Evolutionary conservation across 2,113 vertebrate species (phyloP).

Genomic region (Tamias sibiricus): DNA sequence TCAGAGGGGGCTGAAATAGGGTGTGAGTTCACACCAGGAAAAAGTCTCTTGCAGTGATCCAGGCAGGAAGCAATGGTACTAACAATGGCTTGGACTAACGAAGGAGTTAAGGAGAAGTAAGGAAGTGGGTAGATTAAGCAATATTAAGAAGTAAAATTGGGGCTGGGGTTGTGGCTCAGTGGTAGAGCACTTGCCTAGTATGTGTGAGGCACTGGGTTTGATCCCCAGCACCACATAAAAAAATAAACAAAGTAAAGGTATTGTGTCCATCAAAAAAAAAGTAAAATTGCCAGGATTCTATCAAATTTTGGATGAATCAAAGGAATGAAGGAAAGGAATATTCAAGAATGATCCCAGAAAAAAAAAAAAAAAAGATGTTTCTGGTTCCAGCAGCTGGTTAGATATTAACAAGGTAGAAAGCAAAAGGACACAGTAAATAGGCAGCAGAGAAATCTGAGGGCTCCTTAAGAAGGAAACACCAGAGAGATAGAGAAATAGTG

Average conservation of each 20-base stretch:
- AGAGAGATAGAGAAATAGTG: accelerated
- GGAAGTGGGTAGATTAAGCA: background rate
- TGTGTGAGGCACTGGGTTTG: no score
- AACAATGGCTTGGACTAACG: background rate
- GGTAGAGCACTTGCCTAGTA: no score
- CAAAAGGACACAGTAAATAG: background rate
- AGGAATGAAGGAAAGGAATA: background rate
- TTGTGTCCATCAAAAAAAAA: background rate
- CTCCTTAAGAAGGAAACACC: accelerated
- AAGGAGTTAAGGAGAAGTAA: background rate
- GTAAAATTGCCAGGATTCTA: background rate
- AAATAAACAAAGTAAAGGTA: no score
- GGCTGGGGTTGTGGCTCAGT: no score
- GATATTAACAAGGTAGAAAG: background rate
- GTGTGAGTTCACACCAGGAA: background rate
- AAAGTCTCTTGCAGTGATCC: background rate
- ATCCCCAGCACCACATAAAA: no score
- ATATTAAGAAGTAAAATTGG: background rate
- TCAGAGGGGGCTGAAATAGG: background rate
- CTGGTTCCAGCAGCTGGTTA: background rate
- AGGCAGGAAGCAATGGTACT: background rate
- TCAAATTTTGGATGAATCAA: background rate
- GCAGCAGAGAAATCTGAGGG: background rate
- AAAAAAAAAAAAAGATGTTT: background rate
- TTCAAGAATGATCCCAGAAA: background rate